phyloP scores from a whole-genome alignment of 2,113 vertebrate genomes.

The Scopus umbretta region DNA sequence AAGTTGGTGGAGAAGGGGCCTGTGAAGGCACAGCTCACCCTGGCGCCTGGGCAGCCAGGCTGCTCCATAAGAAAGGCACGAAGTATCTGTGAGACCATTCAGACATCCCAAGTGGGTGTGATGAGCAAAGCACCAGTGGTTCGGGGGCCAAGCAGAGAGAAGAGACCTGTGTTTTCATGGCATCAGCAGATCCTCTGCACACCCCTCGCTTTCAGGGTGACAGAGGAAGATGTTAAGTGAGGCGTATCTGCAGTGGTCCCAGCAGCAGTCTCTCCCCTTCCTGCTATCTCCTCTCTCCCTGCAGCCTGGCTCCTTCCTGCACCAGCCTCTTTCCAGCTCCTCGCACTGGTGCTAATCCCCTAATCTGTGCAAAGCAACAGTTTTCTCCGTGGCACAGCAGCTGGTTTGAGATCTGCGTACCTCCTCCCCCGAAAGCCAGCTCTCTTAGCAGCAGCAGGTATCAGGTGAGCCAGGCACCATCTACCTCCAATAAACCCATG shows the following conservation, averaged over 20 bases:
- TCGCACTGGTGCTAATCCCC: constrained; percentile 42
- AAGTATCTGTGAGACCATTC: background rate
- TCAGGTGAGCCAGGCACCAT: constrained; percentile 44
- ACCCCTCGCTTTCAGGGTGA: background rate
- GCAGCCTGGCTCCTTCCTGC: background rate
- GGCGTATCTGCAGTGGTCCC: background rate
- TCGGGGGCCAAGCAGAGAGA: background rate
- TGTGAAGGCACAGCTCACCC: rapidly evolving
- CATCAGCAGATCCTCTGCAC: background rate
- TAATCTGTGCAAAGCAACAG: constrained; percentile 53
- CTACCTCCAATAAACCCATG: constrained; percentile 24
- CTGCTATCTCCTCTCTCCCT: background rate
- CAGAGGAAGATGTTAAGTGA: background rate
- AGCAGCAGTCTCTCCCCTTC: background rate
- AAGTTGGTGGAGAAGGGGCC: background rate
- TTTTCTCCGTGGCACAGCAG: background rate
- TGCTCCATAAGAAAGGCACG: background rate
- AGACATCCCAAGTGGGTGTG: background rate
- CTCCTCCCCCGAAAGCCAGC: background rate
- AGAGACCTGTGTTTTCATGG: background rate
- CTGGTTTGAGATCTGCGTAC: constrained; percentile 7
- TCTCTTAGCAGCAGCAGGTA: constrained; percentile 41
- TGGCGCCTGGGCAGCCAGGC: background rate
- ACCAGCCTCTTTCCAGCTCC: constrained; percentile 16
- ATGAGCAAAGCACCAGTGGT: background rate